Conservation (phyloP, 1,140 invertebrate species). For the Saccostrea glomerata region DNA sequence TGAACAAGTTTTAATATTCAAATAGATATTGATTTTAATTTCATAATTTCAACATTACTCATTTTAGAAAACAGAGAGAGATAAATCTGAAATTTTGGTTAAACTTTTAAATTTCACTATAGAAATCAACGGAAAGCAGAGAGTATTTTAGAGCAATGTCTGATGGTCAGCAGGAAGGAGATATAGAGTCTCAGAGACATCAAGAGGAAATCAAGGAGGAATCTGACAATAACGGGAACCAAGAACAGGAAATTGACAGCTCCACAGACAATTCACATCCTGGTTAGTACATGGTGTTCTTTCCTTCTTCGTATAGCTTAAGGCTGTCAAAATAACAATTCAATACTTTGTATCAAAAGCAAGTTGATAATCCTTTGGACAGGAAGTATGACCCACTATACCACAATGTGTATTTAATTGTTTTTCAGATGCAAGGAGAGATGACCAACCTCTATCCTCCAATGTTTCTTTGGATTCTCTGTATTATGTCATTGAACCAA, state of each 20-base stretch:
- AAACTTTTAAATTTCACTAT: no score
- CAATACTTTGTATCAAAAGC: neutral
- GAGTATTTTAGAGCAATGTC: neutral
- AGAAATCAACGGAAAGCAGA: no score
- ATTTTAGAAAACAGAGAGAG: no score
- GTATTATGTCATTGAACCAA: conserved; percentile 5
- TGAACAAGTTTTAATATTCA: no score
- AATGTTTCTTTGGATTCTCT: conserved; percentile 40
- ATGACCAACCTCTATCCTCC: neutral
- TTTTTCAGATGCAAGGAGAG: conserved; percentile 30
- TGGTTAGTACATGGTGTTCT: neutral
- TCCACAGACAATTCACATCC: neutral
- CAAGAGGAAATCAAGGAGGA: neutral
- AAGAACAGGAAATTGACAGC: neutral
- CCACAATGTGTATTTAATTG: neutral
- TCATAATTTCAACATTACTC: no score
- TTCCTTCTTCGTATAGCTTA: neutral
- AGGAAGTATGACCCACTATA: neutral
- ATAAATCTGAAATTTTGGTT: no score
- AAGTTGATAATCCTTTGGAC: neutral
- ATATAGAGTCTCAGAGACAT: conserved; percentile 6
- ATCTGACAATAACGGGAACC: neutral
- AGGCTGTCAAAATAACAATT: neutral
- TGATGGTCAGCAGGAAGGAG: neutral
- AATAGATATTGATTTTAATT: no score